phyloP scores from a whole-genome alignment of 2,113 vertebrate species.

The Porphyrio hochstetteri region DNA sequence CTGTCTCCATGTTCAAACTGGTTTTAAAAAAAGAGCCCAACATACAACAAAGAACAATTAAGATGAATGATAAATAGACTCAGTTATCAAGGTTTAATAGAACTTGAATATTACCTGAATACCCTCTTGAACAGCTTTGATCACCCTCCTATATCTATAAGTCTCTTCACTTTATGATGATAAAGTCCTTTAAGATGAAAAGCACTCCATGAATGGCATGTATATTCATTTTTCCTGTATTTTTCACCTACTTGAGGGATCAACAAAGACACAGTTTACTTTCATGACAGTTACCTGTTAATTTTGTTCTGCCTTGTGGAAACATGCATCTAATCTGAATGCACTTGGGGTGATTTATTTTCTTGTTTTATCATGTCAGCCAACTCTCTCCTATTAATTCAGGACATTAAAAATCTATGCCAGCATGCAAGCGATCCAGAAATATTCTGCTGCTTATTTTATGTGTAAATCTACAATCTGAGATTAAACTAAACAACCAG shows the following conservation, averaged over 20 bases:
- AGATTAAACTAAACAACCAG: neutral
- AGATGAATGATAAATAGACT: constrained; percentile 6
- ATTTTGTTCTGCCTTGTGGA: neutral
- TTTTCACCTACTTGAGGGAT: constrained; percentile 24
- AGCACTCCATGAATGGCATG: neutral
- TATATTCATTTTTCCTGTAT: constrained; percentile 29
- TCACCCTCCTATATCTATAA: neutral
- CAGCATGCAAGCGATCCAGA: neutral
- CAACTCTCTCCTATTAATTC: constrained; percentile 36
- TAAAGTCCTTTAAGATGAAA: constrained; percentile 38
- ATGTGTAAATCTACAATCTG: neutral
- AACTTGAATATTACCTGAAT: neutral
- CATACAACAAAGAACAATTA: neutral
- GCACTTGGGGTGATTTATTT: neutral
- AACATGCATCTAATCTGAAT: neutral
- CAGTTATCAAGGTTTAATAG: neutral
- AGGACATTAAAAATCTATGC: constrained; percentile 16
- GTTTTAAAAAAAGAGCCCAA: neutral
- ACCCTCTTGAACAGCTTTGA: constrained; percentile 46
- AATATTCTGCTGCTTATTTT: neutral
- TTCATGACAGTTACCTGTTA: constrained; percentile 43
- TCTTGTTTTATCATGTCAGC: neutral
- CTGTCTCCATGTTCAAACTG: neutral
- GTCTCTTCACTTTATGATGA: neutral
- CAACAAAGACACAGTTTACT: constrained; percentile 9